These are phyloP conservation scores for Myopa testacea DNA, from an alignment of 2,888 invertebrate genomes.

Conservation along the genomic window DNA sequence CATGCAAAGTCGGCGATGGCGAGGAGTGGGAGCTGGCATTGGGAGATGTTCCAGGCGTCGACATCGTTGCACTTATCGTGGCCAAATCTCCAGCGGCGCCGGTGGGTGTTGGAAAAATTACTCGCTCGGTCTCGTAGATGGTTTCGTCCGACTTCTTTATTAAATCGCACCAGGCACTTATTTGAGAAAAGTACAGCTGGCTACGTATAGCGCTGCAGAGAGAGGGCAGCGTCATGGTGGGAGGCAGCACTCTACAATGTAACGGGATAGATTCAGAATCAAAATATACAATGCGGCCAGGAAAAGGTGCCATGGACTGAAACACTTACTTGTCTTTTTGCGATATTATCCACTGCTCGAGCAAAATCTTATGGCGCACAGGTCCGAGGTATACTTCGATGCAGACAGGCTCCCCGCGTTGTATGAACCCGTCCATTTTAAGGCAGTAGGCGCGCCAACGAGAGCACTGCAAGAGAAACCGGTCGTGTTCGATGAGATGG, in stretches of 20 bases:
- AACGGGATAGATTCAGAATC: neutral
- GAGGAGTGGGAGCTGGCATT: constrained; percentile 37
- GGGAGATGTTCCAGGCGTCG: constrained; percentile 40
- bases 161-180: constrained; percentile 85
- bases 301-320: neutral
- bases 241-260: constrained; percentile 70
- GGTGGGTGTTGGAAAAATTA: constrained; percentile 60
- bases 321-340: constrained; percentile 65
- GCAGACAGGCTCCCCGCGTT: constrained; percentile 65
- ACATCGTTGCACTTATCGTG: constrained; percentile 40
- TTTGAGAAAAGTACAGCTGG: constrained; percentile 95
- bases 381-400: constrained; percentile 69
- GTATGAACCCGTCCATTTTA: constrained; percentile 65
- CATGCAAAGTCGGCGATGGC: constrained; percentile 29
- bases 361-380: constrained; percentile 64
- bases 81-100: constrained; percentile 59
- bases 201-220: constrained; percentile 93
- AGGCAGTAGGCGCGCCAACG: constrained; percentile 68
- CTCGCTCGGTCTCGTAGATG: constrained; percentile 67
- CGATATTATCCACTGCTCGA: constrained; percentile 68
- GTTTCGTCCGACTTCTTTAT: constrained; percentile 65
- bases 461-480: constrained; percentile 58
- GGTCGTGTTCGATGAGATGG: constrained; percentile 7
- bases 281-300: neutral
- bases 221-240: constrained; percentile 76